phyloP scores from a whole-genome alignment of 2,113 vertebrate genomes.

The Haemorhous mexicanus region DNA sequence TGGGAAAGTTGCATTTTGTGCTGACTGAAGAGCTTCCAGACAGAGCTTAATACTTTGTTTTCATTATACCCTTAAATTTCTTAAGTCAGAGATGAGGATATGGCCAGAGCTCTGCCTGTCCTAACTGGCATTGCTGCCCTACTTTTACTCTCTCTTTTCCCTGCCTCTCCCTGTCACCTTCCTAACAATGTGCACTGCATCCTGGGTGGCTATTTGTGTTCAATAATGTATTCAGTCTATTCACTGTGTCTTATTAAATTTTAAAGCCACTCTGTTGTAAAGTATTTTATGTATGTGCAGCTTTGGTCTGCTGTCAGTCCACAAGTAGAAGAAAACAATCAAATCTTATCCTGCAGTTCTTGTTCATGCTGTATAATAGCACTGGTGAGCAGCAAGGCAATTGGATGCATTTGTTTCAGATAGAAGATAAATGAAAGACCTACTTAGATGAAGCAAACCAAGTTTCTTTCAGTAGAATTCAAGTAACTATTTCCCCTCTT shows the following conservation, averaged over 20 bases:
- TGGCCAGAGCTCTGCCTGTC: background rate
- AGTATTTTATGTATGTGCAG: background rate
- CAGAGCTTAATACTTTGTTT: background rate
- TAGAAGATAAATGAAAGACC: background rate
- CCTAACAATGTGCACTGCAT: background rate
- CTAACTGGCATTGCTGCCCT: background rate
- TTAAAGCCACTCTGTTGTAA: background rate
- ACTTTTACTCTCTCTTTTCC: background rate
- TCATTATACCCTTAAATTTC: background rate
- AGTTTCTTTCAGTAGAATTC: background rate
- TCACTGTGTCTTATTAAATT: slow-evolving; percentile 15
- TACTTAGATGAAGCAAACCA: background rate
- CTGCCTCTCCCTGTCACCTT: background rate
- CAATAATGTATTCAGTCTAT: slow-evolving; percentile 16
- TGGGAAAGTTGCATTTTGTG: background rate
- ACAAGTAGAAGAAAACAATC: background rate
- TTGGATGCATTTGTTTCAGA: background rate
- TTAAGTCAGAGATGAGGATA: background rate
- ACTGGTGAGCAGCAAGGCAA: background rate
- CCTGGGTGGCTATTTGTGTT: background rate
- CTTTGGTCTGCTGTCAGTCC: background rate
- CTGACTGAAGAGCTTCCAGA: background rate
- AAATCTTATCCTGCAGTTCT: background rate
- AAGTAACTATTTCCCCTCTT: background rate
- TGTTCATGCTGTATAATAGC: background rate